Evolutionary conservation across 2,888 invertebrate species (phyloP), one percentile per base, ranked within the genome.

Genomic region (Epinotia ramella): DNA sequence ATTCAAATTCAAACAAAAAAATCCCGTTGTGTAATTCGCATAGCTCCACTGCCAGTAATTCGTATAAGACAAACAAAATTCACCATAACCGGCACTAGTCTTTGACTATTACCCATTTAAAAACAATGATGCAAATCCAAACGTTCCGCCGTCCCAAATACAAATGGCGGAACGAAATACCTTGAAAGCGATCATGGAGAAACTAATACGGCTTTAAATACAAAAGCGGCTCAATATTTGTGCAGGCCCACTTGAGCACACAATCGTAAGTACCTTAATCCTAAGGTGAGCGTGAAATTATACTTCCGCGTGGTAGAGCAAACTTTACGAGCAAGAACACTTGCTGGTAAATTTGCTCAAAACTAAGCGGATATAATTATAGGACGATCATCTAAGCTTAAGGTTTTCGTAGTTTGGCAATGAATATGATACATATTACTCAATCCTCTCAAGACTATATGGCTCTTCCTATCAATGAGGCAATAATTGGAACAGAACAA

Each of bases 91-190:
- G 62, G 40, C 16, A 62, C 40, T 18, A 40, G 18, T 63, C 12
- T 63, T 44, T 18, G 33, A 63, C n/a, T 44, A n/a, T n/a, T n/a
- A 63, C 44, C 20, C 16, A 67, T 53, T 56, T 13, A 56, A 67
- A 67, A 57, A 57, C 40, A 40, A n/a, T 57, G 57, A 40, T 57
- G 57, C 40, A 57, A 44, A 40, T 20, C 62, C n/a, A 2, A 33
- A 56, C 53, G 18, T 56, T 56, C 18, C 60, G 4, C 57, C 40
- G 67, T 67, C 57, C 67, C 40, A 57, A 57, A 57, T 56, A 68
- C 67, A 68, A 68, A 68, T 40, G 57, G 67, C 67, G 57, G 67
- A 68, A 68, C 67, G 67, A 68, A 67, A 68, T 68, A 57, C 67
- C 56, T 44, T 33, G 57, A 68, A 40, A 40, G 40, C 57, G 57